Evolutionary conservation across 2,113 vertebrate species (phyloP).

Genomic region (Centropus bengalensis): DNA sequence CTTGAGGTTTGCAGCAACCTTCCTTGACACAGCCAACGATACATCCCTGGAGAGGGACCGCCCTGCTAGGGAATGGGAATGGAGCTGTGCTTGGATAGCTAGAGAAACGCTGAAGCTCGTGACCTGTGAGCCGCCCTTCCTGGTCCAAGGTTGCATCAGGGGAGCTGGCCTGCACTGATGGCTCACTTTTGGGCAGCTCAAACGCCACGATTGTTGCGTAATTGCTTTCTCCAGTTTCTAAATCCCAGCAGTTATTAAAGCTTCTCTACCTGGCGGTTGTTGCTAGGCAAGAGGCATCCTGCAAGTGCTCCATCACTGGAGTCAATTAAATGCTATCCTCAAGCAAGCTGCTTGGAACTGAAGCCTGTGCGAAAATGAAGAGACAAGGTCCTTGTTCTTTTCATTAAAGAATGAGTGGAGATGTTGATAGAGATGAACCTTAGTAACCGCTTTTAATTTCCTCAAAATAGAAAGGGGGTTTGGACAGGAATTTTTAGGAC

Average conservation of each 20-base stretch:
- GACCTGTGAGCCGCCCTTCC: neutral
- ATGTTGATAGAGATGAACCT: neutral
- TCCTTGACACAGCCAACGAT: neutral
- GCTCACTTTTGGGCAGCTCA: neutral
- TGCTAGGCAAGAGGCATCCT: constrained; percentile 46
- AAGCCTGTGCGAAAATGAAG: constrained; percentile 2
- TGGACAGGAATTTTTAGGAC: neutral
- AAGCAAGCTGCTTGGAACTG: constrained; percentile 40
- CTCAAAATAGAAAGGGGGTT: neutral
- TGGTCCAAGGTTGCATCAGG: neutral
- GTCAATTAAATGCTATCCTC: constrained; percentile 56
- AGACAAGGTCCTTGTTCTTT: neutral
- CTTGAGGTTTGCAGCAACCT: too few relatives aligned
- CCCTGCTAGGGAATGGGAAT: neutral
- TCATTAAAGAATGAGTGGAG: constrained; percentile 22
- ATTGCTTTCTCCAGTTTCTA: neutral
- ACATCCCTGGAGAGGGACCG: neutral
- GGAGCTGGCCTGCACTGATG: neutral
- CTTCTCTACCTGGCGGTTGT: neutral
- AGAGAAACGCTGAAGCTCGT: accelerated
- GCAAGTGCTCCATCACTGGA: neutral
- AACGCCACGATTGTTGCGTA: neutral
- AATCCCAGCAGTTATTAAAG: constrained; percentile 19
- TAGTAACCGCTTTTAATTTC: constrained; percentile 18
- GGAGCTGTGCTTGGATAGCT: neutral